These are phyloP conservation scores for Calliphora vomitoria DNA, from an alignment of 2,888 invertebrate species.

Conservation along the genomic window DNA sequence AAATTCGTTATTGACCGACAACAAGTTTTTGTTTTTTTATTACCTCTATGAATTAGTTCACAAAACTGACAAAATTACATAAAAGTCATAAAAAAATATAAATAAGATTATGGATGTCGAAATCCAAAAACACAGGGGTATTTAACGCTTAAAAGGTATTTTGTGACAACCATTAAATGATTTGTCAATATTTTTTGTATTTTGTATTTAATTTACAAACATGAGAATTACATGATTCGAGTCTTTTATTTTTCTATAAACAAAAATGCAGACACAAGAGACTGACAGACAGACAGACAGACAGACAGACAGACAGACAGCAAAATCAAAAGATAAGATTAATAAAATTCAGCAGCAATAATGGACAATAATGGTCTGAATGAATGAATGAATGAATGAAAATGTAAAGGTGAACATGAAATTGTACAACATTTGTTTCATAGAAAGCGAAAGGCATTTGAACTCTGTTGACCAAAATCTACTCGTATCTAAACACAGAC, in stretches of 20 bases:
- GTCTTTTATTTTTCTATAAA: neutral
- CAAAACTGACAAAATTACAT: neutral
- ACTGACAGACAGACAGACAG: neutral
- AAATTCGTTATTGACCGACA: neutral
- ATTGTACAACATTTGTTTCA: neutral
- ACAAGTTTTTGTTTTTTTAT: neutral
- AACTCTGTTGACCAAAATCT: slow-evolving; percentile 41
- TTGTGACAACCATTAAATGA: slow-evolving; percentile 59
- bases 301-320: neutral
- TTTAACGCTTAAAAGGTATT: slow-evolving; percentile 41
- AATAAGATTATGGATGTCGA: slow-evolving; percentile 32
- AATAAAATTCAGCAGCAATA: neutral
- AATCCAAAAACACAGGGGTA: slow-evolving; percentile 20
- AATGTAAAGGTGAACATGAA: neutral
- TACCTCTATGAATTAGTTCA: neutral
- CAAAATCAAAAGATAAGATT: slow-evolving; percentile 9
- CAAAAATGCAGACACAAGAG: neutral
- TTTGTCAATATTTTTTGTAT: slow-evolving; percentile 50
- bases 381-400: slow-evolving; percentile 5
- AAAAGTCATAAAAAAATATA: slow-evolving; percentile 14
- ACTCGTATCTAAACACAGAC: slow-evolving; percentile 13
- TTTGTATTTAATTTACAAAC: slow-evolving; percentile 36
- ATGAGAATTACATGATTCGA: slow-evolving; percentile 30
- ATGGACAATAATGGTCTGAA: neutral
- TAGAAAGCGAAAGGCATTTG: slow-evolving; percentile 53